Percentiles rank a stretch among this genome's conserved stretches.
These are phyloP conservation scores for Pteropus alecto DNA, from an alignment of 2,113 vertebrate species.

Conservation along the genomic window DNA sequence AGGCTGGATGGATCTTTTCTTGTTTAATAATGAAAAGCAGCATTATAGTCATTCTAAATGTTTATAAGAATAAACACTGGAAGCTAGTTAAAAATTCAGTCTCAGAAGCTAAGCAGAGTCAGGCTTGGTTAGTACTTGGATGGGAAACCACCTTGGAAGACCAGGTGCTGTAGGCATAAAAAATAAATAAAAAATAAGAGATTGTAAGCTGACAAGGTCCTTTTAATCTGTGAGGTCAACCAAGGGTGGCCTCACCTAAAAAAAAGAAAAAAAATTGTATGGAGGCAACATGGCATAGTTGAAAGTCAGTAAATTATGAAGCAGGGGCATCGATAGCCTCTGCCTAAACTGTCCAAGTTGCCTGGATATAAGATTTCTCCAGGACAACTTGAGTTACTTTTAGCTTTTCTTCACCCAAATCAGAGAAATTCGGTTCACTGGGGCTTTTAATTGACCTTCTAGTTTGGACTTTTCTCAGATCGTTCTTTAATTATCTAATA, in stretches of 20 bases:
- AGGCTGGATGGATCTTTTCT: not conserved
- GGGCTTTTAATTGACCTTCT: not conserved
- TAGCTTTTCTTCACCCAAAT: not conserved
- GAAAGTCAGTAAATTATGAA: too few relatives aligned
- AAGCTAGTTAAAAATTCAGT: not conserved
- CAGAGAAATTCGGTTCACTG: not conserved
- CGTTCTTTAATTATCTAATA: not conserved
- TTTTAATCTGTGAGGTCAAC: too few relatives aligned
- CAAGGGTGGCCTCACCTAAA: too few relatives aligned
- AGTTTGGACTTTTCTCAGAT: not conserved
- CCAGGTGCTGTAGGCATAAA: too few relatives aligned
- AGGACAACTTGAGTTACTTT: not conserved
- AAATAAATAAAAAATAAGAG: too few relatives aligned
- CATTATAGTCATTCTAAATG: not conserved
- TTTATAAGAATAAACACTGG: not conserved
- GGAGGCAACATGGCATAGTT: too few relatives aligned
- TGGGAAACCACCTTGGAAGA: too few relatives aligned
- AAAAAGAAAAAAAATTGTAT: too few relatives aligned
- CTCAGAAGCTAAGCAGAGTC: not conserved
- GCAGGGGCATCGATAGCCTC: not conserved
- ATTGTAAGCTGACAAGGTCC: too few relatives aligned
- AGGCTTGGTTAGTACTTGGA: too few relatives aligned
- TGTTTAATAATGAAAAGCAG: not conserved
- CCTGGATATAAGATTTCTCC: not conserved
- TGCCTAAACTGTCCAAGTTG: not conserved